These are phyloP conservation scores for Pristionchus fissidentatus DNA, from an alignment of 2,888 invertebrate species.

Conservation along the genomic window DNA sequence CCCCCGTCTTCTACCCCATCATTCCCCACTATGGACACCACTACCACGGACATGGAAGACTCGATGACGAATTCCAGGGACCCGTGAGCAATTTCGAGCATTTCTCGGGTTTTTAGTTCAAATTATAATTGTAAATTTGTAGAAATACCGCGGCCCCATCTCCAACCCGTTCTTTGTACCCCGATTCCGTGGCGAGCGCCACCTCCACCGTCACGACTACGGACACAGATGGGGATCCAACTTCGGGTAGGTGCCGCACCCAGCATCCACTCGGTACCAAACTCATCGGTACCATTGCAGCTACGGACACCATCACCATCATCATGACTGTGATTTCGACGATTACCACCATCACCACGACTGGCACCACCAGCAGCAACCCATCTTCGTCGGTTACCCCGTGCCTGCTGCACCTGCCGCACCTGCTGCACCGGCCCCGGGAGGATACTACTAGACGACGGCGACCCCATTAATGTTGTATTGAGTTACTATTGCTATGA, in stretches of 20 bases:
- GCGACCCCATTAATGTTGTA: background rate
- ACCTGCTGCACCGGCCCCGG: slow-evolving; percentile 1
- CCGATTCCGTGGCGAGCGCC: slow-evolving; percentile 17
- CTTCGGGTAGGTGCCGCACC: background rate
- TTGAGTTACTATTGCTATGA: background rate
- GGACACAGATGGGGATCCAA: slow-evolving; percentile 24
- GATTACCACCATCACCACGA: background rate
- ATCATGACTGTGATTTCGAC: background rate
- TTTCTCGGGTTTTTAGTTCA: background rate
- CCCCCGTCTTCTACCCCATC: slow-evolving; percentile 11
- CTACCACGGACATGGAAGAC: background rate
- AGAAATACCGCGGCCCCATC: slow-evolving; percentile 34
- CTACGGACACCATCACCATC: background rate
- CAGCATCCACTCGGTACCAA: background rate
- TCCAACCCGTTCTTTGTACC: slow-evolving; percentile 36
- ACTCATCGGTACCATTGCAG: background rate
- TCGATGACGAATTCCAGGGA: slow-evolving; percentile 45
- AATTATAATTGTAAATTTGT: background rate
- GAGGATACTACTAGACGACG: background rate
- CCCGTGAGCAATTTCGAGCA: background rate
- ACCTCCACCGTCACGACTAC: slow-evolving; percentile 2
- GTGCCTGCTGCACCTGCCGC: slow-evolving; percentile 7
- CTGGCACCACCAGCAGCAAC: background rate
- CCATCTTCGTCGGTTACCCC: slow-evolving; percentile 1
- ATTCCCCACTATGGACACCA: background rate